Base-by-base conservation (phyloP, 2,113 vertebrate species). In the Alaudala cheleensis region DNA sequence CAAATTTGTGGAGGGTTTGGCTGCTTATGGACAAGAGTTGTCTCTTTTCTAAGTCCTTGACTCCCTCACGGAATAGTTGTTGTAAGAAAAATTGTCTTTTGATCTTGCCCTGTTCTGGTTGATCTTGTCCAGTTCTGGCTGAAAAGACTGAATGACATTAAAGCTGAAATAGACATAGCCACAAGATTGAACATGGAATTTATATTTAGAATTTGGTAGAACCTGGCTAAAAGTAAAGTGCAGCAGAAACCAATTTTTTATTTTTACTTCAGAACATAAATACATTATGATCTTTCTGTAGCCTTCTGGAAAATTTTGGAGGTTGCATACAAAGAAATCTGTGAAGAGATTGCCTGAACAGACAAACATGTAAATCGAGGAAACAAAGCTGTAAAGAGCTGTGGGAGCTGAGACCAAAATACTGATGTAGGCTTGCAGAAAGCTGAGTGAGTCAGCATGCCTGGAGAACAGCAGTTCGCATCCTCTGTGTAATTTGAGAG, bases 391-490 rank as follows among this genome's bases (percentile, higher is more conserved):
- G 28, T 81, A 88, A 83, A 73, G 71, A 90, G 74, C 60, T 5
- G 6, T 58, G 67, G 64, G 67, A 96, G 61, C 54, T 83, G 85
- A 86, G 51, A 90, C 85, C 51, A 88, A 96, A 91, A 78, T 64
- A 73, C 37, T 77, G 54, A 70, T 53, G 45, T 53, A 50, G 66
- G 54, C 47, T 91, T 87, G 65, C n/a, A 51, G 62, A 74, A 88
- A 90, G 88, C 82, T 60, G 51, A 77, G 50, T 92, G 85, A 90
- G 66, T 95, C 92, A 93, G 85, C 67, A 42, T 51, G 85, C 60
- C 82, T 71, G 76, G 33, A 81, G 76, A 93, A 21, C 58, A 88
- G 42, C 51, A 82, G 54, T 73, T 90, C 51, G 3, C 47, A 74
- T 80, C 58, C 24, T 73, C 74, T 86, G 37, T 71, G 90, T 83